Evolutionary conservation across 1,140 invertebrate genomes (phyloP).

Genomic region (Ostrea edulis): DNA sequence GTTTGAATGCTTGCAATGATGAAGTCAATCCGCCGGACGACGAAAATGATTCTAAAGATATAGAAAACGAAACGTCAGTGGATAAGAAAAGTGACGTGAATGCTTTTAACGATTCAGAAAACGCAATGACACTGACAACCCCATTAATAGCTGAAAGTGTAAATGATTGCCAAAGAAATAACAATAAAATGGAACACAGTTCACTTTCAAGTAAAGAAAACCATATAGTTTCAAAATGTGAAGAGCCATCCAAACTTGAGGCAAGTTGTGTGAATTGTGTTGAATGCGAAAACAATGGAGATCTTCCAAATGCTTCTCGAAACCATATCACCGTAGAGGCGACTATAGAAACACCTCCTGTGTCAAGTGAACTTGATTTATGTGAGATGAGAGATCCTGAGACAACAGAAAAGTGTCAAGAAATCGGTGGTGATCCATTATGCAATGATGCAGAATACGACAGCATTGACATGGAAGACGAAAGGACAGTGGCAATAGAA

Average conservation of each 20-base stretch:
- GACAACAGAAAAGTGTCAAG: background rate
- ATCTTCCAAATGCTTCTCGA: background rate
- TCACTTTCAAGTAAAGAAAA: background rate
- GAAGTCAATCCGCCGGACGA: background rate
- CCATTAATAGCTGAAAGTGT: background rate
- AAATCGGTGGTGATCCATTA: background rate
- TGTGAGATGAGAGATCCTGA: background rate
- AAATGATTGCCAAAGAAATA: background rate
- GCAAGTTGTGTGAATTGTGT: background rate
- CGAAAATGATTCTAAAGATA: background rate
- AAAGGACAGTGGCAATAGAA: slow-evolving; percentile 21
- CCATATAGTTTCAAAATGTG: background rate
- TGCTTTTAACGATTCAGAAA: background rate
- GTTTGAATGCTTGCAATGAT: background rate
- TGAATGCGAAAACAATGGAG: background rate
- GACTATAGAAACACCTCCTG: slow-evolving; percentile 4
- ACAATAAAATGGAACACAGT: background rate
- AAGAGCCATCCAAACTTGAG: background rate
- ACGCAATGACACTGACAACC: background rate
- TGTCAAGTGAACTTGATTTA: slow-evolving; percentile 23
- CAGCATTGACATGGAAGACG: background rate
- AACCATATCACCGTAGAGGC: background rate
- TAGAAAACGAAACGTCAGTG: too few species aligned
- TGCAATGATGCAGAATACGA: slow-evolving; percentile 10
- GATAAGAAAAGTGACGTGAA: background rate